Conservation (phyloP, 1,140 invertebrate genomes). For the Anoplolepis gracilipes region DNA sequence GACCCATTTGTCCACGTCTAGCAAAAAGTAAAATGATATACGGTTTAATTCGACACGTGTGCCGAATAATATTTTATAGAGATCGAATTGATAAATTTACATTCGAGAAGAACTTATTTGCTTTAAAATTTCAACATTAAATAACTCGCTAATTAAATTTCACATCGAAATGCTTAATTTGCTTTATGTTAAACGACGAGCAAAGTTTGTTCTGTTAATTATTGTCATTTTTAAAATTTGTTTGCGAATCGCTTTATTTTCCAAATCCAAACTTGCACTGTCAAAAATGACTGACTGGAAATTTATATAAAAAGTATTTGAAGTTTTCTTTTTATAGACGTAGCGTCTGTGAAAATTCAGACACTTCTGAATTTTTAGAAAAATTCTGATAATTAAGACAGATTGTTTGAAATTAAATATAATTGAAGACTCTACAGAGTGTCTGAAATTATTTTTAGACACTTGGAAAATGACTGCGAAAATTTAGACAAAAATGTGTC, state of each 20-base stretch:
- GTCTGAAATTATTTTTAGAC: too few relatives aligned
- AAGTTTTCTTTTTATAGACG: too few relatives aligned
- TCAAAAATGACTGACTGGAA: too few relatives aligned
- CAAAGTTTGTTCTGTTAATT: background rate
- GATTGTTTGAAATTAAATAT: too few relatives aligned
- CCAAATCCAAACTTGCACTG: background rate
- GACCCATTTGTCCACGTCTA: background rate
- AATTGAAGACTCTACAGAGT: too few relatives aligned
- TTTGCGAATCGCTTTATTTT: background rate
- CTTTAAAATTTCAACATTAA: background rate
- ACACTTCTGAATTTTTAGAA: too few relatives aligned
- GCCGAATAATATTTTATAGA: conserved; percentile 3
- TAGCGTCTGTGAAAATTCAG: too few relatives aligned
- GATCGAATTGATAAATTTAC: background rate
- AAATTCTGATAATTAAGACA: too few relatives aligned
- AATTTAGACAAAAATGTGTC: too few relatives aligned
- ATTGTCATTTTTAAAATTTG: background rate
- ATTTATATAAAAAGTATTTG: too few relatives aligned
- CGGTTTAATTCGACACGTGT: too few relatives aligned
- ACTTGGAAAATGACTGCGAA: too few relatives aligned
- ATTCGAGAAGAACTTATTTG: background rate
- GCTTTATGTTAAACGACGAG: background rate
- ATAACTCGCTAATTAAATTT: background rate
- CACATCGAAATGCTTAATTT: conserved; percentile 20
- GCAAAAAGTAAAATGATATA: conserved; percentile 38